These are phyloP conservation scores for Todiramphus saurophagus DNA, from an alignment of 2,113 vertebrate genomes.

Conservation along the genomic window DNA sequence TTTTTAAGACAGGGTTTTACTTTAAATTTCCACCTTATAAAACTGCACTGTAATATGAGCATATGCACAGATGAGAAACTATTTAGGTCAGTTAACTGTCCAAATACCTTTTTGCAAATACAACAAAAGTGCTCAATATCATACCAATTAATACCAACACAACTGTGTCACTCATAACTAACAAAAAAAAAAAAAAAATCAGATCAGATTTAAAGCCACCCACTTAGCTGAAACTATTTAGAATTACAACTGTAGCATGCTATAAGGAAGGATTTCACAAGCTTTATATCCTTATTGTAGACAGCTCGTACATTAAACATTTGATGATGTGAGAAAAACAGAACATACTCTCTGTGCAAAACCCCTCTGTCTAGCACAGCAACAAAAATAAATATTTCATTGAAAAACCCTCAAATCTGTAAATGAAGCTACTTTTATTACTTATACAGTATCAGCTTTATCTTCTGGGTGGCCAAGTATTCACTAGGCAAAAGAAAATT, in stretches of 20 bases:
- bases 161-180: not conserved
- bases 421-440: constrained; percentile 1
- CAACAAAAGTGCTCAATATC: not conserved
- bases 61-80: not conserved
- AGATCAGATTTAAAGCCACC: constrained; percentile 6
- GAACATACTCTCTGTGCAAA: not conserved
- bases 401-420: not conserved
- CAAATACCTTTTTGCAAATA: not conserved
- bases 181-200: not conserved
- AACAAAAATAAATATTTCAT: constrained; percentile 39
- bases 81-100: not conserved
- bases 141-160: not conserved
- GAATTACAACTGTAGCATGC: not conserved
- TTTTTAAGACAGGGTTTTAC: not conserved
- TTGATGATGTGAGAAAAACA: constrained; percentile 32
- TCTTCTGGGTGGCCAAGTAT: constrained; percentile 26
- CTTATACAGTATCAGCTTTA: not conserved
- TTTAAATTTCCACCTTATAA: not conserved
- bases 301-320: not conserved
- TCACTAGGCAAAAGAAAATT: not conserved
- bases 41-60: not conserved
- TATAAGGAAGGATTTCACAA: constrained; percentile 30
- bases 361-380: not conserved
- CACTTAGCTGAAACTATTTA: constrained; percentile 26
- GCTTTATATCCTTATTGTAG: not conserved